These are phyloP conservation scores for Cheirogaleus major DNA, from an alignment of 2,797 vertebrate species.

Conservation along the genomic window DNA sequence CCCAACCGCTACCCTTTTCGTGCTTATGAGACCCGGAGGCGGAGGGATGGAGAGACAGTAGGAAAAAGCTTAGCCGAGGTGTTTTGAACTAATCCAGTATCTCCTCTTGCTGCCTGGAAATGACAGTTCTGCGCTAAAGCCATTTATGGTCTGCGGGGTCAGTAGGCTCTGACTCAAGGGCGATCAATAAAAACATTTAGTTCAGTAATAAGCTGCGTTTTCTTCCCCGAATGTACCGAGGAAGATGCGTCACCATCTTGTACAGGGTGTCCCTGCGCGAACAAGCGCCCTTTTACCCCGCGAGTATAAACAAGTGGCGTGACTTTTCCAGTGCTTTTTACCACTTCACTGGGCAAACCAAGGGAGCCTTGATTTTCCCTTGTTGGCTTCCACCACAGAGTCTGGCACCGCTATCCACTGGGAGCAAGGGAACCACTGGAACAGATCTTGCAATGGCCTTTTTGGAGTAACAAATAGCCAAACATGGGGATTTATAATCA, in stretches of 20 bases:
- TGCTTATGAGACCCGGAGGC: background rate
- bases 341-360: background rate
- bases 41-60: background rate
- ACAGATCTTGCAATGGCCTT: background rate
- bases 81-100: conserved; percentile 31
- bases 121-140: conserved; percentile 42
- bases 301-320: background rate
- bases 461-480: background rate
- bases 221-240: conserved; percentile 11
- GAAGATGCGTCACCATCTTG: conserved; percentile 64
- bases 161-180: conserved; percentile 57
- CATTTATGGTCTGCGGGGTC: conserved; percentile 69
- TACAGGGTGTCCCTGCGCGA: conserved; percentile 45
- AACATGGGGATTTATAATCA: background rate
- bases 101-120: conserved; percentile 72
- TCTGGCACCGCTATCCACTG: background rate
- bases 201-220: conserved; percentile 65
- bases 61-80: background rate
- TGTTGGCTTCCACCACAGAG: background rate
- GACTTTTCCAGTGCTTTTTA: background rate
- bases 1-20: background rate
- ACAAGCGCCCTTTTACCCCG: background rate
- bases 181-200: conserved; percentile 79
- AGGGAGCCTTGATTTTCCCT: background rate
- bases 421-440: background rate